These are phyloP conservation scores for Brachystomella parvula DNA, from an alignment of 1,140 invertebrate species.

Conservation along the genomic window DNA sequence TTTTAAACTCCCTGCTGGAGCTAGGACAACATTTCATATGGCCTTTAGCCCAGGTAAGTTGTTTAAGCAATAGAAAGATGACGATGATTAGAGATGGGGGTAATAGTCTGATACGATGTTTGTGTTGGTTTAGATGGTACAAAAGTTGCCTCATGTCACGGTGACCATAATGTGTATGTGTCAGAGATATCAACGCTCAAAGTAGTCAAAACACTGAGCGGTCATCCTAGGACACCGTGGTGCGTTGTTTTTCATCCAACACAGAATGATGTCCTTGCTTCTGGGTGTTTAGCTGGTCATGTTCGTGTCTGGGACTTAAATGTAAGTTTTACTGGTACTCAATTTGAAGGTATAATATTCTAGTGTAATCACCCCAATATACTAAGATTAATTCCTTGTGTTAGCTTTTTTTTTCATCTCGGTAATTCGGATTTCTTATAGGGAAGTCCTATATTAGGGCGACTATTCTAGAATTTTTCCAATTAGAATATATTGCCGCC, in stretches of 20 bases:
- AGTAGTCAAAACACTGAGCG: constrained; percentile 66
- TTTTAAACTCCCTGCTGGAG: constrained; percentile 36
- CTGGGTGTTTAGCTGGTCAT: constrained; percentile 80
- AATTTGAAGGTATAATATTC: constrained; percentile 9
- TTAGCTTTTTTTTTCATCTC: too few relatives aligned
- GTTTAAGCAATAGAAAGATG: neutral
- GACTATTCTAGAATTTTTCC: too few relatives aligned
- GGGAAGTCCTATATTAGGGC: too few relatives aligned
- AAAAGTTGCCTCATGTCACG: constrained; percentile 80
- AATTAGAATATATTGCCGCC: too few relatives aligned
- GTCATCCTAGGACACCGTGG: constrained; percentile 86
- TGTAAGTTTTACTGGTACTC: constrained; percentile 50
- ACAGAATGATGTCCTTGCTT: constrained; percentile 71
- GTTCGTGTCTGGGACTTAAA: constrained; percentile 83
- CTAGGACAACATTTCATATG: constrained; percentile 37
- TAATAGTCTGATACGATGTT: neutral
- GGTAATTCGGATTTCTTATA: too few relatives aligned
- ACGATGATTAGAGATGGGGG: neutral
- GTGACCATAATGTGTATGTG: constrained; percentile 85
- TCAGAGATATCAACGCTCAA: constrained; percentile 70
- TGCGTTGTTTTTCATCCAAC: constrained; percentile 82
- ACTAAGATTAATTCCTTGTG: neutral
- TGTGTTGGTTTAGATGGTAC: constrained; percentile 45
- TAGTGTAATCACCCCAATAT: neutral
- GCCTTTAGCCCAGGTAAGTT: constrained; percentile 25